These are phyloP conservation scores for Machimus atricapillus DNA, from an alignment of 2,888 invertebrate species.

Conservation along the genomic window DNA sequence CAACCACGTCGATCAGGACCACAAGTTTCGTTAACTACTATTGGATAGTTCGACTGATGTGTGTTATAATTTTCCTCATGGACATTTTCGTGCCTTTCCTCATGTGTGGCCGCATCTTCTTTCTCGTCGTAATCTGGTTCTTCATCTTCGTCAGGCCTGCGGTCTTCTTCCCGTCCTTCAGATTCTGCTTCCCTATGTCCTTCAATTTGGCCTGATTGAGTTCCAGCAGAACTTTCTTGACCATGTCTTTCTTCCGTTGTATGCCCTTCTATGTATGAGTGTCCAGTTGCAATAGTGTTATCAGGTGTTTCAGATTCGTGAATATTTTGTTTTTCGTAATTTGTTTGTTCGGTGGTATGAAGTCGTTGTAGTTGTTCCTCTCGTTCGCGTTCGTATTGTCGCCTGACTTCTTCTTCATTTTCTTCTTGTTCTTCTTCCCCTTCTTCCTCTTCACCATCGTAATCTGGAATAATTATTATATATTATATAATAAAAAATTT, in stretches of 20 bases:
- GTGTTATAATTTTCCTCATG: not conserved
- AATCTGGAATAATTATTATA: not conserved
- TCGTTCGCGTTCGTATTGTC: constrained; percentile 5
- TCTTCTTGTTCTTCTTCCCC: not conserved
- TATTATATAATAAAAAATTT: not conserved
- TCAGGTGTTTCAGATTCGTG: constrained; percentile 45
- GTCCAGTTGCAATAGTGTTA: not conserved
- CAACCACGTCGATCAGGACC: constrained; percentile 63
- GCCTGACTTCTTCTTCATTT: constrained; percentile 18
- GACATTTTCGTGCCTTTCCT: not conserved
- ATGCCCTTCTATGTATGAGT: constrained; percentile 14
- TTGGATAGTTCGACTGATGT: not conserved
- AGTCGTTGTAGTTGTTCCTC: constrained; percentile 3
- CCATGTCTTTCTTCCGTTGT: not conserved
- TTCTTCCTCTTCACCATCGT: constrained; percentile 24
- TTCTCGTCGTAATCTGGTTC: constrained; percentile 44
- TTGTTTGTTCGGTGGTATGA: not conserved
- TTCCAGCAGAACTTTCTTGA: not conserved
- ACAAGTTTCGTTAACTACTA: constrained; percentile 56
- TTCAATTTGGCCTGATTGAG: not conserved
- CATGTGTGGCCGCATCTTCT: constrained; percentile 3
- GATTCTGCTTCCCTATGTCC: not conserved
- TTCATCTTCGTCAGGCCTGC: constrained; percentile 34
- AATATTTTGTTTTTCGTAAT: not conserved
- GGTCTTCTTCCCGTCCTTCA: not conserved